phyloP scores from a whole-genome alignment of 1,140 invertebrate species.

The Daktulosphaira vitifoliae region DNA sequence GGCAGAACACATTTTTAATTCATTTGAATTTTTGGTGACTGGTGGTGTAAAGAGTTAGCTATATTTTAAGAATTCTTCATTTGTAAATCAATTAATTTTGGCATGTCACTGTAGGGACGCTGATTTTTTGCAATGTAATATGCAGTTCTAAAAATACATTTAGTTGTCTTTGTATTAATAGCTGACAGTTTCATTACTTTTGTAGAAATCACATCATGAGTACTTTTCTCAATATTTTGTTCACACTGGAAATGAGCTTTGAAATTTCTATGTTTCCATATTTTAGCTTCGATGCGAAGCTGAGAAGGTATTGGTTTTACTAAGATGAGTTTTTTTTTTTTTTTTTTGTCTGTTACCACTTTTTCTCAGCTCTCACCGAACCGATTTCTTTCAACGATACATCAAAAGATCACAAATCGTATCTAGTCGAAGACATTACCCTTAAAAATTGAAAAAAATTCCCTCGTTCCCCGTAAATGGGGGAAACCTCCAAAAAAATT shows the following conservation, averaged over 20 bases:
- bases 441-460: too few species aligned
- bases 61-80: slow-evolving; percentile 4
- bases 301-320: too few species aligned
- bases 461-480: too few species aligned
- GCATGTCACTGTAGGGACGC: slow-evolving; percentile 6
- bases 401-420: too few species aligned
- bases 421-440: too few species aligned
- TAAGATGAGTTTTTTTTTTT: too few species aligned
- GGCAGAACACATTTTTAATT: not conserved
- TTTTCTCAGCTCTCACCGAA: too few species aligned
- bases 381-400: too few species aligned
- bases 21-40: not conserved
- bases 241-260: not conserved
- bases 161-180: not conserved
- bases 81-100: slow-evolving; percentile 8
- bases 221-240: not conserved
- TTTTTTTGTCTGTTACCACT: too few species aligned
- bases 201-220: not conserved
- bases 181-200: not conserved
- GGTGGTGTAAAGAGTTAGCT: not conserved
- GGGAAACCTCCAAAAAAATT: too few species aligned
- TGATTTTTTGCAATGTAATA: slow-evolving; percentile 17
- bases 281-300: too few species aligned
- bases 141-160: slow-evolving; percentile 10
- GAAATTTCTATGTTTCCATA: not conserved